Percentiles rank a stretch among this genome's conserved stretches.
Evolutionary conservation across 2,888 invertebrate species (phyloP).

Genomic region (Pterobdella sp.): DNA sequence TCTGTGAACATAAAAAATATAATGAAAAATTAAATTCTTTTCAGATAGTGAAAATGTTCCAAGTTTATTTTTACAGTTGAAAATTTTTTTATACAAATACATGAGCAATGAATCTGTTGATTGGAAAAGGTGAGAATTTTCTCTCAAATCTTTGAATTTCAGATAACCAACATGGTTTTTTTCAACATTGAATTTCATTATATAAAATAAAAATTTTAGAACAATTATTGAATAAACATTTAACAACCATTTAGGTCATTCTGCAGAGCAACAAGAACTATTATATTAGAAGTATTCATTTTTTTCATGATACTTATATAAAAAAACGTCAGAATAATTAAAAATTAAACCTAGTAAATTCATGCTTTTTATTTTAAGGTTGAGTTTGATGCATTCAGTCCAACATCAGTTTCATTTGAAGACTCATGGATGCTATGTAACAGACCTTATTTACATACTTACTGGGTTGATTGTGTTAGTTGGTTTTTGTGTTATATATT

Average conservation of each 20-base stretch:
- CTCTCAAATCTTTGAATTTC: background rate
- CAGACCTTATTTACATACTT: slow-evolving; percentile 83
- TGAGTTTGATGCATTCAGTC: slow-evolving; percentile 69
- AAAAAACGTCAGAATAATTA: background rate
- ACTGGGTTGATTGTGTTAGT: slow-evolving; percentile 88
- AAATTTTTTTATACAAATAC: background rate
- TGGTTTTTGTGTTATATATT: background rate
- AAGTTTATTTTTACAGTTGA: slow-evolving; percentile 18
- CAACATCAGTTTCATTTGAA: slow-evolving; percentile 64
- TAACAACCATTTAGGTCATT: slow-evolving; percentile 59
- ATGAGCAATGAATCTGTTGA: slow-evolving; percentile 15
- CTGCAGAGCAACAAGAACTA: slow-evolving; percentile 74
- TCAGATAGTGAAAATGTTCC: slow-evolving; percentile 13
- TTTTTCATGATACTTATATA: too few species aligned
- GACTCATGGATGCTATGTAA: slow-evolving; percentile 67
- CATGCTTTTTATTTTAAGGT: background rate
- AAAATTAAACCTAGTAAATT: background rate
- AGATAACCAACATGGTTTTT: background rate
- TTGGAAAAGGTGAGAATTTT: slow-evolving; percentile 24
- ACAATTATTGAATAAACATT: too few species aligned
- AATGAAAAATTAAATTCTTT: background rate
- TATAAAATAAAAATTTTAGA: too few species aligned
- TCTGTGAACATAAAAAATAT: background rate
- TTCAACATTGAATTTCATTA: slow-evolving; percentile 6
- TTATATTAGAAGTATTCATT: slow-evolving; percentile 61